These are phyloP conservation scores for Pseudachorutes palmiensis DNA, from an alignment of 1,140 invertebrate species.

Conservation along the genomic window DNA sequence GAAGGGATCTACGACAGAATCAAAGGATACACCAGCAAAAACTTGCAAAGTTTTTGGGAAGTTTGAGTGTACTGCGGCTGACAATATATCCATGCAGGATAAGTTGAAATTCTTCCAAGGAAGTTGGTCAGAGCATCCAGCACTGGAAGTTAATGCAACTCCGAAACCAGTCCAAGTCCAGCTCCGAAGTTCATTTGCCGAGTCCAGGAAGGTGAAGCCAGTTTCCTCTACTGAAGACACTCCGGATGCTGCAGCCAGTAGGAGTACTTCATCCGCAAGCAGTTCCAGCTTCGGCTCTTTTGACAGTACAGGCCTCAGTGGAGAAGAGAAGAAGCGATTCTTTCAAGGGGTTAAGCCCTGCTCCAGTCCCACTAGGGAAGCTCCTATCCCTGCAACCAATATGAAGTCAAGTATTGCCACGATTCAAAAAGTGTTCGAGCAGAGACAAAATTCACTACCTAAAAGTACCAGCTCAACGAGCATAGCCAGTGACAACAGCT, in stretches of 20 bases:
- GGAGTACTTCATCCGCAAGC: neutral
- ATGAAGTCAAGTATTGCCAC: slow-evolving; percentile 36
- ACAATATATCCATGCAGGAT: neutral
- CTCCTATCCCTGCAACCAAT: slow-evolving; percentile 33
- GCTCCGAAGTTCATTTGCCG: too few species aligned
- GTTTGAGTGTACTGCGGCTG: too few species aligned
- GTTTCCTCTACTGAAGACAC: too few species aligned
- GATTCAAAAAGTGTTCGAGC: slow-evolving; percentile 36
- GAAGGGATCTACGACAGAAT: neutral
- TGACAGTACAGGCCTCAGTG: neutral
- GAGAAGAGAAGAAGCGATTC: slow-evolving; percentile 16
- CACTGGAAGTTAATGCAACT: neutral
- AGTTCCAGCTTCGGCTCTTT: neutral
- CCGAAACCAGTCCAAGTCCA: too few species aligned
- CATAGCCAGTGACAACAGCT: neutral
- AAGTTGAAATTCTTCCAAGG: neutral
- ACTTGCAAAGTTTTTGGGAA: too few species aligned
- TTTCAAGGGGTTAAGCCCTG: slow-evolving; percentile 35
- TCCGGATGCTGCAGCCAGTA: neutral
- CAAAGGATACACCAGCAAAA: too few species aligned
- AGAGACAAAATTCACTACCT: neutral
- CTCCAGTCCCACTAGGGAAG: slow-evolving; percentile 29
- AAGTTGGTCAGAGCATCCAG: neutral
- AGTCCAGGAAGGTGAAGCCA: too few species aligned
- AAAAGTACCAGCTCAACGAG: neutral